A percentile compares a stretch with the other conserved stretches of the same genome.
phyloP scores from a whole-genome alignment of 1,140 invertebrate species.

The Chrysoperla carnea region DNA sequence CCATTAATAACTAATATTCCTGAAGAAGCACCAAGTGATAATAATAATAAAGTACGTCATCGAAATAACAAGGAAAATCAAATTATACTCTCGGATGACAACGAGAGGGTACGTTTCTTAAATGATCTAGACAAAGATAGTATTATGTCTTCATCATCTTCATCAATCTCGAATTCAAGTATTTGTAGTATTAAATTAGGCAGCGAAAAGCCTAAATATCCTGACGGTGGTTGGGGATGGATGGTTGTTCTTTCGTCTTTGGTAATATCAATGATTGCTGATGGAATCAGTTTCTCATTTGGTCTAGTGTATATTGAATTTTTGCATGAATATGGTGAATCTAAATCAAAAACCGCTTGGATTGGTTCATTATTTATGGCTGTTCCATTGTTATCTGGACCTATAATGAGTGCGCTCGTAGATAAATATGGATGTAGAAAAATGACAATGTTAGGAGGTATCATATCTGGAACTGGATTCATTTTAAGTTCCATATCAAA shows the following conservation, averaged over 20 bases:
- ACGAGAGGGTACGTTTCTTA: slow-evolving; percentile 1
- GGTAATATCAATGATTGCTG: slow-evolving; percentile 81
- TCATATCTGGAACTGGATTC: slow-evolving; percentile 63
- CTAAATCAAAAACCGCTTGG: slow-evolving; percentile 70
- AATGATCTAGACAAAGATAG: slow-evolving; percentile 8
- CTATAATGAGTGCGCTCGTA: slow-evolving; percentile 69
- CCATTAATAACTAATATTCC: neutral
- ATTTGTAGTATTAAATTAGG: no score
- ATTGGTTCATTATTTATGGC: slow-evolving; percentile 78
- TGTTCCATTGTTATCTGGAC: slow-evolving; percentile 72
- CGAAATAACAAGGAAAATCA: no score
- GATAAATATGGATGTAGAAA: slow-evolving; percentile 65
- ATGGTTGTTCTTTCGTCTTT: slow-evolving; percentile 72
- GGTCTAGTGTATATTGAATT: slow-evolving; percentile 79
- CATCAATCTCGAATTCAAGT: slow-evolving; percentile 1
- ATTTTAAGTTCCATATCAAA: slow-evolving; percentile 55
- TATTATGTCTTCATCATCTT: slow-evolving; percentile 5
- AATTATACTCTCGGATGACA: no score
- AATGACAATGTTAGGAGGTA: slow-evolving; percentile 62
- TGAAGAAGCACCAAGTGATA: no score
- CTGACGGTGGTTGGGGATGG: slow-evolving; percentile 72
- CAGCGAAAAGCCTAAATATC: slow-evolving; percentile 29
- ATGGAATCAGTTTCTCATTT: slow-evolving; percentile 87
- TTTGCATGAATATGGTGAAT: slow-evolving; percentile 63
- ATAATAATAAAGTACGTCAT: no score